Evolutionary conservation across 1,140 invertebrate species (phyloP), one percentile per base, ranked within the genome.

Genomic region (Drosophila sechellia): DNA sequence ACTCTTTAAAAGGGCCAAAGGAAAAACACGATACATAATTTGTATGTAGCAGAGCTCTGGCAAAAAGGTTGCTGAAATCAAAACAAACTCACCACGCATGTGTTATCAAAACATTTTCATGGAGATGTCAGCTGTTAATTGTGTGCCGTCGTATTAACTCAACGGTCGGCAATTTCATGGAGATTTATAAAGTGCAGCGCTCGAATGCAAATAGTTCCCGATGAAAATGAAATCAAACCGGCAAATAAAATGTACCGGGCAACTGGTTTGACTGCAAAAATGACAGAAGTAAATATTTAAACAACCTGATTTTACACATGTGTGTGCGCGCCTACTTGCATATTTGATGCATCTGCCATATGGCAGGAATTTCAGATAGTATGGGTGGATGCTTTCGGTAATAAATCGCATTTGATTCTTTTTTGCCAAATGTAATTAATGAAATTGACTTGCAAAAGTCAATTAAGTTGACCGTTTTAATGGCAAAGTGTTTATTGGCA

Each of bases 341-440:
- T 65, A 10, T 65, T 39, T 66, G 65, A 66, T 49, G 25, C 34
- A 4, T 1, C 11, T 59, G 42, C 25, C 63, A 66, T 31, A 37
- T 68, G 65, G 5, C 43, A 22, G 22, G 34, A 39, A 54, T 43
- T 53, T 17, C 27, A 1, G 5, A n/a, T 40, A 3, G 13, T 49
- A 37, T 39, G 39, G 34, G 17, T 10, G 13, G 3, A 25, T 13
- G 20, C 31, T 10, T 27, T 22, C 20, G 27, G 35, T 53, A 45
- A 53, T 60, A 39, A 64, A 74, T 37, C 39, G 50, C 31, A 45
- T 74, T 73, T 56, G 46, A 17, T 43, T 56, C 74, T 55, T 37
- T 45, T 31, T 31, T 31, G 31, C 31, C 31, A 31, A 53, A 66
- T 45, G 34, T 27, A 63, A 49, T 64, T 50, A 25, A 50, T 45